A percentile compares a stretch with the other conserved stretches of the same genome.
Evolutionary conservation across 1,140 invertebrate genomes (phyloP).

Genomic region (Zaprionus kolodkinae): DNA sequence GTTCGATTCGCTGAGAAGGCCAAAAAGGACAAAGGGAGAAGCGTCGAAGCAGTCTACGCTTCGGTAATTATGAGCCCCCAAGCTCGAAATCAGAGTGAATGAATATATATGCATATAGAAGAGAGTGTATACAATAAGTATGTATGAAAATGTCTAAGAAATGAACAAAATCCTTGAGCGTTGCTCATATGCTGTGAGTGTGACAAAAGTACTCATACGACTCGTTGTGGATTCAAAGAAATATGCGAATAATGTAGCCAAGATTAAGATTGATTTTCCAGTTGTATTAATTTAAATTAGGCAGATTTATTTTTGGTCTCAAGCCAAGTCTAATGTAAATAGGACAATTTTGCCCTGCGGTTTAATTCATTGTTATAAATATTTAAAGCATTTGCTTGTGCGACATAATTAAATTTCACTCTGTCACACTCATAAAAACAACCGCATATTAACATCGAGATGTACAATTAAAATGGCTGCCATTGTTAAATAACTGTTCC

Average conservation of each 20-base stretch:
- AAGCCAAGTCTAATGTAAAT: neutral
- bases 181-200: neutral
- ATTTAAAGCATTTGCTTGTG: neutral
- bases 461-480: neutral
- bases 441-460: neutral
- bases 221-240: too few relatives aligned
- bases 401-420: conserved; percentile 2
- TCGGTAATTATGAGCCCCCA: neutral
- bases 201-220: too few relatives aligned
- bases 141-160: neutral
- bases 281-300: too few relatives aligned
- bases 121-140: neutral
- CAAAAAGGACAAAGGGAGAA: neutral
- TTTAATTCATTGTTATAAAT: neutral
- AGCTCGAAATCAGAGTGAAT: neutral
- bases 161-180: neutral
- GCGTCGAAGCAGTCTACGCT: neutral
- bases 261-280: too few relatives aligned
- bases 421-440: neutral
- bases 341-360: neutral
- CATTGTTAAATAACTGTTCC: neutral
- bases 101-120: too few relatives aligned
- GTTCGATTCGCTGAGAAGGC: neutral
- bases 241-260: too few relatives aligned
- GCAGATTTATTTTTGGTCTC: neutral